phyloP scores from a whole-genome alignment of 2,797 vertebrate genomes.

The Craterocephalus amniculus region DNA sequence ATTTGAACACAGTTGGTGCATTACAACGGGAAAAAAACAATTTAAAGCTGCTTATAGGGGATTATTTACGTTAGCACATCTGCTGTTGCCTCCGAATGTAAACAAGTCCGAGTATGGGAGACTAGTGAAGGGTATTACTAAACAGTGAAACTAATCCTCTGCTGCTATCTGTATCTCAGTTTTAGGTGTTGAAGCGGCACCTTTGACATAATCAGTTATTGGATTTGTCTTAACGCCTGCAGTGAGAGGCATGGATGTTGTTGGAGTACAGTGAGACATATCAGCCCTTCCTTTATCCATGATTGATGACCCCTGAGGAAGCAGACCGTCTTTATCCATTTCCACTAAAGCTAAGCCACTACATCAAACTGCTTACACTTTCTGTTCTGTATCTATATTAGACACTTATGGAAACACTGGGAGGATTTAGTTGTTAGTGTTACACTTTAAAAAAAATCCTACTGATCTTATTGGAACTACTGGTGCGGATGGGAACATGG shows the following conservation, averaged over 20 bases:
- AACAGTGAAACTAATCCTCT: neutral
- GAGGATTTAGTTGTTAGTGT: constrained; percentile 17
- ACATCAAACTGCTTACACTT: constrained; percentile 19
- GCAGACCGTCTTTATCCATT: constrained; percentile 45
- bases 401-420: constrained; percentile 15
- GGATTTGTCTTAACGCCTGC: constrained; percentile 15
- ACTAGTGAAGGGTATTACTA: constrained; percentile 8
- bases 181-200: neutral
- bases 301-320: constrained; percentile 68
- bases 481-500: constrained; percentile 57
- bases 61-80: constrained; percentile 10
- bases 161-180: neutral
- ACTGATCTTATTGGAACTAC: constrained; percentile 28
- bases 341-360: constrained; percentile 26
- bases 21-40: neutral
- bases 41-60: neutral
- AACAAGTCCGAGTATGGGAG: constrained; percentile 25
- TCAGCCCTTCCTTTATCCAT: constrained; percentile 72
- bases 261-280: constrained; percentile 52
- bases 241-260: constrained; percentile 36
- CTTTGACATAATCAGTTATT: constrained; percentile 6
- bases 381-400: constrained; percentile 15
- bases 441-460: constrained; percentile 18
- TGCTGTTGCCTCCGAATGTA: constrained; percentile 29
- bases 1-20: neutral